Evolutionary conservation across 1,140 invertebrate species (phyloP).

Genomic region (Leptinotarsa texana): DNA sequence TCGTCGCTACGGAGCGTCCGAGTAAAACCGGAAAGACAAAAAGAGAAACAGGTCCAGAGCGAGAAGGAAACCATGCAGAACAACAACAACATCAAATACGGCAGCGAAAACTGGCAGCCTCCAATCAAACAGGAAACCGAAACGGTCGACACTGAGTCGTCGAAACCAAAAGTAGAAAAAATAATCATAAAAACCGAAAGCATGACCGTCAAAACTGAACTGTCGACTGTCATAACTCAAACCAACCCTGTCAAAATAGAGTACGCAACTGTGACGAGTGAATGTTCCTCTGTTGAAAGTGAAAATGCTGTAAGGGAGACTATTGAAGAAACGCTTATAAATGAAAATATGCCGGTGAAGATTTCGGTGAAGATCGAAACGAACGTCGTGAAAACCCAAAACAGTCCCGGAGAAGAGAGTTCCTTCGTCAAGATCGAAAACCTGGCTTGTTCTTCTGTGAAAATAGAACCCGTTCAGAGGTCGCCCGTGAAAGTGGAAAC

Average conservation of each 20-base stretch:
- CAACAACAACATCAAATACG: constrained; percentile 24
- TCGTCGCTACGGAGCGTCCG: constrained; percentile 64
- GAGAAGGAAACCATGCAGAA: neutral
- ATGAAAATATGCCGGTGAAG: constrained; percentile 8
- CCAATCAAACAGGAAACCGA: constrained; percentile 29
- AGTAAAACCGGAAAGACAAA: constrained; percentile 63
- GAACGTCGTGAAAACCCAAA: constrained; percentile 10
- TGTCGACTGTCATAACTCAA: constrained; percentile 15
- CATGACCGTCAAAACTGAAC: constrained; percentile 25
- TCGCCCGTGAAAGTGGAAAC: constrained; percentile 43
- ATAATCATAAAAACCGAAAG: constrained; percentile 23
- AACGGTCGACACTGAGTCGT: constrained; percentile 8
- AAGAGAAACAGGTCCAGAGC: constrained; percentile 38
- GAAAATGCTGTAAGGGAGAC: neutral
- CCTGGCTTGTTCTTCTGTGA: constrained; percentile 19
- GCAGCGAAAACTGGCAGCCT: constrained; percentile 5
- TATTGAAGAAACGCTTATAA: neutral
- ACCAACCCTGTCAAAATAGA: constrained; percentile 18
- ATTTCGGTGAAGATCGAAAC: constrained; percentile 34
- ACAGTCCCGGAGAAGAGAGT: constrained; percentile 13
- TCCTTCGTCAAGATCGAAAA: constrained; percentile 24
- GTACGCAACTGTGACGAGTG: constrained; percentile 1
- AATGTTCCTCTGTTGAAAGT: neutral
- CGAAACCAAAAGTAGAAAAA: constrained; percentile 24
- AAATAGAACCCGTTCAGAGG: constrained; percentile 24